Evolutionary conservation across 2,888 invertebrate species (phyloP), one percentile per base, ranked within the genome.

Genomic region (Cheilosia urbana): DNA sequence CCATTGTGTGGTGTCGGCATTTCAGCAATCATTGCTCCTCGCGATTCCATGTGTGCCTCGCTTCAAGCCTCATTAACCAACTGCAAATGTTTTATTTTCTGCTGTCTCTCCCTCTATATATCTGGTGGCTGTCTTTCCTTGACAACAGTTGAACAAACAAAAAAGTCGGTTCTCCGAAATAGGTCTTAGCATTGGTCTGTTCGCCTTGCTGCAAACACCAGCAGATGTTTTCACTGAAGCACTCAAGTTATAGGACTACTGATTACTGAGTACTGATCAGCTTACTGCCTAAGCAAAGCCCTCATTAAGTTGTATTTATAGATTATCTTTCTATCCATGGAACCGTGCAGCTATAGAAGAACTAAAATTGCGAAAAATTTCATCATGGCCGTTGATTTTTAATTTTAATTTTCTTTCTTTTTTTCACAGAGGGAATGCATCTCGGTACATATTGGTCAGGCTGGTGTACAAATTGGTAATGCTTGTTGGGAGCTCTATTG

Each of bases 401-500:
- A 58, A 73, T 37, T 37, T 37, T 37, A 3, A 13, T 73, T 85
- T 83, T 69, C 27, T 63, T 65, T 68, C 57, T 73, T 21, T 55
- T 49, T 58, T 65, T 79, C 69, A 30, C 93, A 96, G 96, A 95
- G 96, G 94, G 96, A 97, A 94, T 96, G 96, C 91, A 96, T 97
- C 92, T 96, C 96, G 77, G 95, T 97, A 90, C 97, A 97, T 92
- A 95, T 97, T 91, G 97, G 97, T 72, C 97, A 97, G 91, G 97
- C 97, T 79, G 96, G 96, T 81, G 96, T 96, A 85, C 96, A 97
- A 93, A 97, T 97, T 93, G 97, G 96, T 89, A 96, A 96, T 88
- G 96, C 96, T 60, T 96, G 96, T 92, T 97, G 97, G 97, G 96
- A 97, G 92, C 93, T 97, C 63, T 97, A 96, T 93, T 96, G 96